phyloP scores from a whole-genome alignment of 2,888 invertebrate species.

The Trichopria drosophilae region DNA sequence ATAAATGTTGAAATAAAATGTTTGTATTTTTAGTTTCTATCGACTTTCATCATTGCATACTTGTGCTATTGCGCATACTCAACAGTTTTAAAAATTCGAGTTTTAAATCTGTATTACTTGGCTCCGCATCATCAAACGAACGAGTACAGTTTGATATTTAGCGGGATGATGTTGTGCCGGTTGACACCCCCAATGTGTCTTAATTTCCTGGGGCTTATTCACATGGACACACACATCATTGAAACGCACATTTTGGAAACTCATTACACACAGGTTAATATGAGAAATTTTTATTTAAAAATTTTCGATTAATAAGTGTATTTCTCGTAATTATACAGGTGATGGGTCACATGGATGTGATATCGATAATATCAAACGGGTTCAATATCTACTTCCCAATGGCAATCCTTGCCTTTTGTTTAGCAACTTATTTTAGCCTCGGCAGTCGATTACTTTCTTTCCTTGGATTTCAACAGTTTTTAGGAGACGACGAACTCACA shows the following conservation, averaged over 20 bases:
- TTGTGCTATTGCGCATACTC: constrained; percentile 98
- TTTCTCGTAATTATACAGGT: constrained; percentile 62
- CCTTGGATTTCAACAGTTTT: constrained; percentile 95
- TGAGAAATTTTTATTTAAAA: constrained; percentile 42
- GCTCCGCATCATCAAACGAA: constrained; percentile 98
- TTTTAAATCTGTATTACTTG: constrained; percentile 95
- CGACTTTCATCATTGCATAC: constrained; percentile 89
- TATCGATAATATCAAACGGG: constrained; percentile 93
- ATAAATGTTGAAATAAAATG: no score
- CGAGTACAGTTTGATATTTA: constrained; percentile 97
- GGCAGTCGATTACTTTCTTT: constrained; percentile 88
- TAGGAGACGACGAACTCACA: constrained; percentile 91
- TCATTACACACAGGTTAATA: constrained; percentile 94
- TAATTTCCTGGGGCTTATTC: constrained; percentile 95
- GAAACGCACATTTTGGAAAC: constrained; percentile 81
- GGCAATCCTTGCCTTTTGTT: constrained; percentile 88
- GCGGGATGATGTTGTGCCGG: constrained; percentile 96
- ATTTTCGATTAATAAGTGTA: constrained; percentile 15
- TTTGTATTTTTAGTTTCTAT: constrained; percentile 78
- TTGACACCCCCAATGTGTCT: constrained; percentile 97
- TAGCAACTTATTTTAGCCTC: constrained; percentile 91
- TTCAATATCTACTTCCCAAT: constrained; percentile 99
- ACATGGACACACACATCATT: constrained; percentile 96
- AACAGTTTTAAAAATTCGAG: constrained; percentile 92
- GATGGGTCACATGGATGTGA: constrained; percentile 99